Evolutionary conservation across 1,140 invertebrate genomes (phyloP).

Genomic region (Trinorchestia longiramus): DNA sequence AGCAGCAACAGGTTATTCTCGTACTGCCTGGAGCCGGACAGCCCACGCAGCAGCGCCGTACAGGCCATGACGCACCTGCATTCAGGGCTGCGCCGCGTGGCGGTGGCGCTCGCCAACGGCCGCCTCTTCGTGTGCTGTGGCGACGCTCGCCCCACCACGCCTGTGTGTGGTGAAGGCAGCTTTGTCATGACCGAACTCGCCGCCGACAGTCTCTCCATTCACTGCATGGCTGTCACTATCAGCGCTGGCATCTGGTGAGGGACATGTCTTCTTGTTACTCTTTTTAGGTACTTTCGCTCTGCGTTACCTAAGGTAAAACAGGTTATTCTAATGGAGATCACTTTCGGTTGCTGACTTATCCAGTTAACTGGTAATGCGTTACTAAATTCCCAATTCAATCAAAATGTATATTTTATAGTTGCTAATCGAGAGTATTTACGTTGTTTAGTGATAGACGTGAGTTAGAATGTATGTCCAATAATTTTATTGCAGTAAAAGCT

Average conservation of each 20-base stretch:
- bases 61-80: conserved; percentile 78
- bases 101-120: conserved; percentile 80
- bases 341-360: not conserved
- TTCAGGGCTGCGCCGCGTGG: conserved; percentile 76
- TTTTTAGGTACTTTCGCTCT: not conserved
- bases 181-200: conserved; percentile 84
- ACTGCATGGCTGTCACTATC: conserved; percentile 61
- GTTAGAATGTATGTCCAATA: not conserved
- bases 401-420: not conserved
- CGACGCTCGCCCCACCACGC: conserved; percentile 75
- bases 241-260: conserved; percentile 59
- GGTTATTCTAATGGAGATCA: not conserved
- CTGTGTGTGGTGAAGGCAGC: conserved; percentile 77
- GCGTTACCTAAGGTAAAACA: not conserved
- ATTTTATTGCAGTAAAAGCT: not conserved
- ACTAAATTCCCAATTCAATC: not conserved
- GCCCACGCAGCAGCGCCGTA: conserved; percentile 73
- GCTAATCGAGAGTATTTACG: not conserved
- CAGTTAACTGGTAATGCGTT: not conserved
- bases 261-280: not conserved
- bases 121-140: conserved; percentile 80
- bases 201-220: conserved; percentile 61
- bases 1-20: conserved; percentile 18
- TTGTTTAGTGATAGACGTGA: not conserved
- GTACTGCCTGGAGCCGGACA: conserved; percentile 72